These are phyloP conservation scores for Esox lucius DNA, from an alignment of 2,797 vertebrate genomes.

Conservation along the genomic window DNA sequence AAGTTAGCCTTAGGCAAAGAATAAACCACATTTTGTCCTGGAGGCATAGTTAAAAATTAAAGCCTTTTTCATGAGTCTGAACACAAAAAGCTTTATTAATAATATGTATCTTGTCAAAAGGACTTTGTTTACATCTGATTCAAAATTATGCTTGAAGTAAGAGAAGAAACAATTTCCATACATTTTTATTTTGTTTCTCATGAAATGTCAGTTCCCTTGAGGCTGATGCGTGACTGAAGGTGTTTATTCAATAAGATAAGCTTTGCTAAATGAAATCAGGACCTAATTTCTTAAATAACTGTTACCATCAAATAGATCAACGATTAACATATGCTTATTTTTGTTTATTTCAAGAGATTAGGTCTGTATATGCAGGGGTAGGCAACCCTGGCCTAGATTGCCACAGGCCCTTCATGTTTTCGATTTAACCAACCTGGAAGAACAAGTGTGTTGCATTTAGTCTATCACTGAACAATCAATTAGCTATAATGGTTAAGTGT, in stretches of 20 bases:
- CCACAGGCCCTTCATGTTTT: too few species aligned
- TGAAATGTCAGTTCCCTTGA: constrained; percentile 12
- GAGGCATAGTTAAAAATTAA: constrained; percentile 22
- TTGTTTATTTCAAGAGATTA: neutral
- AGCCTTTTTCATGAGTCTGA: constrained; percentile 24
- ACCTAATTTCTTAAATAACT: neutral
- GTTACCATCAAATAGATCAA: neutral
- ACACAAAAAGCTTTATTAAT: constrained; percentile 20
- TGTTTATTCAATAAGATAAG: constrained; percentile 24
- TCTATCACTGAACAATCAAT: too few species aligned
- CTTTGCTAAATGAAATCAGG: constrained; percentile 16
- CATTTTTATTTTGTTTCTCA: neutral
- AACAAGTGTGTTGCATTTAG: too few species aligned
- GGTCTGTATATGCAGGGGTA: neutral
- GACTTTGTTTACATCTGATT: constrained; percentile 24
- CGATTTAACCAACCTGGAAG: too few species aligned
- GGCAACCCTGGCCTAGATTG: too few species aligned
- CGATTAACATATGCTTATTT: neutral
- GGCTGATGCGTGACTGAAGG: constrained; percentile 26
- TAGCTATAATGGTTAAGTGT: too few species aligned
- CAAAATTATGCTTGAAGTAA: constrained; percentile 21
- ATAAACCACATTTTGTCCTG: constrained; percentile 20
- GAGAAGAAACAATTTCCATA: neutral
- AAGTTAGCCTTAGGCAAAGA: constrained; percentile 29
- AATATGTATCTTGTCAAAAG: constrained; percentile 15